These are phyloP conservation scores for Rhizoglyphus robini DNA, from an alignment of 1,140 invertebrate genomes.

Conservation along the genomic window DNA sequence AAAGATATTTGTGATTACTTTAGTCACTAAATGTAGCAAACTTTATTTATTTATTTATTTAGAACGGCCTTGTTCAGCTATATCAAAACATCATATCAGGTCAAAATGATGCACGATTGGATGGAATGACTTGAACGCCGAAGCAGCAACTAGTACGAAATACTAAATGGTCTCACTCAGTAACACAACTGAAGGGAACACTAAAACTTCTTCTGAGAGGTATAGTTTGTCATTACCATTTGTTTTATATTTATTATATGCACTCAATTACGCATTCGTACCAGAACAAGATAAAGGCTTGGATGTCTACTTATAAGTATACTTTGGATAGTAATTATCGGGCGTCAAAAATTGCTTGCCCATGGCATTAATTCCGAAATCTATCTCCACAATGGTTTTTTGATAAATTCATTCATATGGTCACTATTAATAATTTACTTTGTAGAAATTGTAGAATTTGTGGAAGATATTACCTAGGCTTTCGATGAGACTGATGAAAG, in stretches of 20 bases:
- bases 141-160: background rate
- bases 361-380: conserved; percentile 36
- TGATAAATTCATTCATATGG: background rate
- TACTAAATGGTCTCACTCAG: background rate
- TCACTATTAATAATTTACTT: conserved; percentile 8
- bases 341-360: conserved; percentile 37
- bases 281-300: conserved; percentile 38
- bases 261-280: conserved; percentile 14
- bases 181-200: background rate
- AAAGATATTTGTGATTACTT: conserved; percentile 20
- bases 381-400: conserved; percentile 35
- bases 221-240: background rate
- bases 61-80: conserved; percentile 1
- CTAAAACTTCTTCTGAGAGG: background rate
- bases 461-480: conserved; percentile 36
- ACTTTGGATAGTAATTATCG: too few species aligned
- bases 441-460: conserved; percentile 29
- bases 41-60: conserved; percentile 1
- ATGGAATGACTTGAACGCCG: background rate
- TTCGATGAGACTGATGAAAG: conserved; percentile 32
- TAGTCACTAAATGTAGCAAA: conserved; percentile 3
- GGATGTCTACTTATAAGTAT: conserved; percentile 34
- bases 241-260: too few species aligned
- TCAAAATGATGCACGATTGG: background rate
- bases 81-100: background rate